Evolutionary conservation across 1,140 invertebrate genomes (phyloP).

Genomic region (Panagrolaimus sp.): DNA sequence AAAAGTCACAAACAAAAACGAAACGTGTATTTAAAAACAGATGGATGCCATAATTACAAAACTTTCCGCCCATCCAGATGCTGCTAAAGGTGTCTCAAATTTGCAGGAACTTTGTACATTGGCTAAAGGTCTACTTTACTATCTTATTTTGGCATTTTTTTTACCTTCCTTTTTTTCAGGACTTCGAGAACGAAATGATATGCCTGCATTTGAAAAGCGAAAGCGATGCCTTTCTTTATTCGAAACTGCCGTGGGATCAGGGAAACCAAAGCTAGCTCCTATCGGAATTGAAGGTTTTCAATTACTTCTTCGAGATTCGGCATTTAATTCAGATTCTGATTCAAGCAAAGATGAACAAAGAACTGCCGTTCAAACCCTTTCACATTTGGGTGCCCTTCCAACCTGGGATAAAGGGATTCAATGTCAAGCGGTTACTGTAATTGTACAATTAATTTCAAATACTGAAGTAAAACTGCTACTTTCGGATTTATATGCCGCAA

Average conservation of each 20-base stretch:
- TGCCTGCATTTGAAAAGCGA: conserved; percentile 4
- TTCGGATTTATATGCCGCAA: neutral
- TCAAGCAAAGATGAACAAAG: conserved; percentile 8
- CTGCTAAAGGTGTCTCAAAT: neutral
- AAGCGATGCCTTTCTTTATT: conserved; percentile 9
- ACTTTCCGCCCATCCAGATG: neutral
- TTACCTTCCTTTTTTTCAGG: neutral
- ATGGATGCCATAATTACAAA: conserved; percentile 12
- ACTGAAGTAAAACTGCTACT: neutral
- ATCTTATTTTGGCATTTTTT: neutral
- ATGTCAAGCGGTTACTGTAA: neutral
- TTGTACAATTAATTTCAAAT: neutral
- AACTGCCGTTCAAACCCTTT: conserved; percentile 1
- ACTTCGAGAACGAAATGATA: neutral
- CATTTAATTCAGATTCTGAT: neutral
- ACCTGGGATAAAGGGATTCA: neutral
- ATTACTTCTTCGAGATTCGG: neutral
- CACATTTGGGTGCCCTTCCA: neutral
- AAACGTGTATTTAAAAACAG: no score
- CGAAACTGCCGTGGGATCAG: neutral
- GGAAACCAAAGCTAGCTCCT: conserved; percentile 1
- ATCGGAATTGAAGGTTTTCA: neutral
- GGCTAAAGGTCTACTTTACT: conserved; percentile 3
- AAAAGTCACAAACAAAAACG: no score
- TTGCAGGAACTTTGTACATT: neutral